Base-by-base conservation (phyloP, 2,113 vertebrate genomes). In the Pholis gunnellus region DNA sequence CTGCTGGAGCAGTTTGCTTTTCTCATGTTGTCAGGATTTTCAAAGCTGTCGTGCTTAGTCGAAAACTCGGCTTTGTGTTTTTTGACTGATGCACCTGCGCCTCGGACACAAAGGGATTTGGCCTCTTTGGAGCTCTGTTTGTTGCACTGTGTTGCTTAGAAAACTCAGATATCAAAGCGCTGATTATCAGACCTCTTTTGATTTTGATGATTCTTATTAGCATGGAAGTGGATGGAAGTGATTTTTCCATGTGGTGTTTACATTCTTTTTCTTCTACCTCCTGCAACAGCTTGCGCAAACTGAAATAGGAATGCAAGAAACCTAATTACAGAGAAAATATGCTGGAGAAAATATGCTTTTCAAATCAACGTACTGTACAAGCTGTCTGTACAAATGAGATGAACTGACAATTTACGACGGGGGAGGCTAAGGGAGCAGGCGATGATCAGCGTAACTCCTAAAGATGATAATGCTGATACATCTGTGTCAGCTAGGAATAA, bases 381-480 rank as follows among this genome's bases (percentile, higher is more conserved):
- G 42, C 69, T 69, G 59, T 75, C 44, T 70, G 69, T 57, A 54
- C 31, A 81, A 83, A 79, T 36, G 78, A 29, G 64, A 84, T 66
- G 22, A 57, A 15, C 54, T 57, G 66, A 79, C 81, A 34, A 77
- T 83, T 13, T 82, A 38, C 48, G 83, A 75, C 48, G 63, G 74
- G 8, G 6, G 64, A 74, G 40, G 76, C 31, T n/a, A 13, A 54
- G 75, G 29, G 56, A 79, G 56, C 65, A 73, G 54, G 11, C n/a
- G 2, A 61, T 61, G 75, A 84, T 86, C 64, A 50, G 56, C 36
- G 34, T 64, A 68, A 71, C 73, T 72, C 81, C 52, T 81, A 82
- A 88, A 86, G 72, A 85, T 64, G 54, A 79, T 66, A 78, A 81
- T 36, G 18, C 27, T 46, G 70, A 81, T 60, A 75, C 75, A 59